phyloP scores from a whole-genome alignment of 2,113 vertebrate species.

The Cyprichromis sp. region DNA sequence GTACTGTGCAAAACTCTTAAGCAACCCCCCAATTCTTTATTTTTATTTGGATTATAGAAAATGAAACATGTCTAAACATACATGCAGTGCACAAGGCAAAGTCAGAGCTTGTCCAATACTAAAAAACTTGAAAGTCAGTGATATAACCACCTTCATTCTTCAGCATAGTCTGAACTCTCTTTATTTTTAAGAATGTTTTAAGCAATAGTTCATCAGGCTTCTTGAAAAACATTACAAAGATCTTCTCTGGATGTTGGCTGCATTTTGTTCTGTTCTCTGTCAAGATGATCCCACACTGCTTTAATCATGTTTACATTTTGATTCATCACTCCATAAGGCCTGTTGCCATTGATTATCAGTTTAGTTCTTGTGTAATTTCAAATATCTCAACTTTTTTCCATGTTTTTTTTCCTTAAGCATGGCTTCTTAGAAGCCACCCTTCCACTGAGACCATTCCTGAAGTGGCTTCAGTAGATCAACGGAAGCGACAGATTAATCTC shows the following conservation, averaged over 20 bases:
- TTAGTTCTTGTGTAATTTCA: neutral
- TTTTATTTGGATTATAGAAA: neutral
- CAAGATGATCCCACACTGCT: neutral
- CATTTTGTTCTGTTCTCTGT: neutral
- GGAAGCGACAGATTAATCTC: neutral
- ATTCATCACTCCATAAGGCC: neutral
- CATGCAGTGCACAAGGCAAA: neutral
- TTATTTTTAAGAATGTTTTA: neutral
- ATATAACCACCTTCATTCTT: neutral
- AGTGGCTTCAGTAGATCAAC: neutral
- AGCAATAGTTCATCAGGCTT: neutral
- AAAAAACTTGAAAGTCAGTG: neutral
- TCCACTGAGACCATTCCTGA: neutral
- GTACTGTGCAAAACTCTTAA: neutral
- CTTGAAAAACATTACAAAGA: neutral
- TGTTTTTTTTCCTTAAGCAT: neutral
- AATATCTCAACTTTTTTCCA: neutral
- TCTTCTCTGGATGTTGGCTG: neutral
- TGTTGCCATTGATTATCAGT: neutral
- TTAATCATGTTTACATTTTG: neutral
- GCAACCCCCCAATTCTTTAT: neutral
- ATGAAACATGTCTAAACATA: neutral
- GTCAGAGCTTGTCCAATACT: neutral
- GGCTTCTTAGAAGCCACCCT: neutral
- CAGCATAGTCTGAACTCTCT: neutral